Evolutionary conservation across 1,140 invertebrate genomes (phyloP), one percentile per base, ranked within the genome.

Genomic region (Leptinotarsa undecemlineata): DNA sequence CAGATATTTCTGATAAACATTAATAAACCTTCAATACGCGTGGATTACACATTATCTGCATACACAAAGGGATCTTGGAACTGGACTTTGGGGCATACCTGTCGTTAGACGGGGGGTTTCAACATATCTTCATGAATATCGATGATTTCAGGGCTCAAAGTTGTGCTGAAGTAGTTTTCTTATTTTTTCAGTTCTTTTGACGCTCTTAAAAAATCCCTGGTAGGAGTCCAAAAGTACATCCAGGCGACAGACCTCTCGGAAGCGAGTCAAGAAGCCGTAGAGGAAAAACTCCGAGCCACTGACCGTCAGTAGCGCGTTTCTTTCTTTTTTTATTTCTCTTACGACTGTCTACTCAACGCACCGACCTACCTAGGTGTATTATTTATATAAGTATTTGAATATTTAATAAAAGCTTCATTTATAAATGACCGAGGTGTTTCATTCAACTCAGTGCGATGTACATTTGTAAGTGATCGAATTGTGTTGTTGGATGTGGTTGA

Each of bases 171-270:
- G 8, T 42, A 42, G 8, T 42, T 42, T 42, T 42, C 33, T 75
- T 76, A 72, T 82, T 77, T 67, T 85, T 86, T 23, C 84, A 94
- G 95, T 90, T 97, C 95, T 82, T 98, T 98, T 84, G 96, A 97
- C 87, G 96, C 96, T 80, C 88, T 98, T 81, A 98, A 97, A 89
- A 96, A 97, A 86, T 95, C 96, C 75, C 88, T 98, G 82, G 94
- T 96, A 76, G 97, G 97, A 82, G 94, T 98, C 81, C 95, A 96
- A 88, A 97, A 97, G 88, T 97, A 97, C 89, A 95, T 98, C 86
- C 97, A 99, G 88, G 95, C 95, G 82, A 97, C 95, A 82, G 95
- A 97, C 85, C 89, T 95, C 82, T 95, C 95, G 77, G 95, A 96
- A 89, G 94, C 95, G 79, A 95, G 94, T 74, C 92, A 94, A 81